Conservation (phyloP, 2,113 vertebrate species). For the Neomonachus schauinslandi region DNA sequence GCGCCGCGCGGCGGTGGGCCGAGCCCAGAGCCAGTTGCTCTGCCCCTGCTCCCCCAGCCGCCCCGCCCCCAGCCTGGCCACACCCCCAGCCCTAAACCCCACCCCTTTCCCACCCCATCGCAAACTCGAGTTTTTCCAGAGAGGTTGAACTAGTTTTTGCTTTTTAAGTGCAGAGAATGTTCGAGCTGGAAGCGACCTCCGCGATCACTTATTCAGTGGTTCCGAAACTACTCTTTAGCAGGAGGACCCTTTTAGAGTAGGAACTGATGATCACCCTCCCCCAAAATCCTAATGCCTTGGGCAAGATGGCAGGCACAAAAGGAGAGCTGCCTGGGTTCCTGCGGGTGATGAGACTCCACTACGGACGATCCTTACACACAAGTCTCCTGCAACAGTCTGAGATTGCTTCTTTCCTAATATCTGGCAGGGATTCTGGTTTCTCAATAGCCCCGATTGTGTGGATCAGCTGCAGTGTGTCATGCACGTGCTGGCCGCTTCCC, state of each 20-base stretch:
- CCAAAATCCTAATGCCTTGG: not conserved
- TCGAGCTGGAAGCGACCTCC: not conserved
- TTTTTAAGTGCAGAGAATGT: not conserved
- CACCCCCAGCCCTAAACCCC: not conserved
- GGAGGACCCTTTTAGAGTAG: not conserved
- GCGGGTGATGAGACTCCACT: not conserved
- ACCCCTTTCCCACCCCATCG: not conserved
- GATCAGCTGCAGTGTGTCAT: not conserved
- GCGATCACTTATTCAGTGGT: not conserved
- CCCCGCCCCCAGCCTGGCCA: not conserved
- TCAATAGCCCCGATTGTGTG: not conserved
- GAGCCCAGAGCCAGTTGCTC: accelerated
- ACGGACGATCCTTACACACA: not conserved
- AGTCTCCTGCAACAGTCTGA: not conserved
- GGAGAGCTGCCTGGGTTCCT: no score
- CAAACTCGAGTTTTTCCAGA: not conserved
- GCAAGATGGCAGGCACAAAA: not conserved
- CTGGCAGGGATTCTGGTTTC: not conserved
- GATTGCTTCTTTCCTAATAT: not conserved
- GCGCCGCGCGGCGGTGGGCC: accelerated
- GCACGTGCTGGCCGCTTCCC: not conserved
- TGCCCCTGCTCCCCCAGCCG: not conserved
- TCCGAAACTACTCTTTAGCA: constrained; percentile 14
- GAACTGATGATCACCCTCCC: not conserved
- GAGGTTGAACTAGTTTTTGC: not conserved